Evolutionary conservation across 2,797 vertebrate species (phyloP).

Genomic region (Pithecia hirsuta): DNA sequence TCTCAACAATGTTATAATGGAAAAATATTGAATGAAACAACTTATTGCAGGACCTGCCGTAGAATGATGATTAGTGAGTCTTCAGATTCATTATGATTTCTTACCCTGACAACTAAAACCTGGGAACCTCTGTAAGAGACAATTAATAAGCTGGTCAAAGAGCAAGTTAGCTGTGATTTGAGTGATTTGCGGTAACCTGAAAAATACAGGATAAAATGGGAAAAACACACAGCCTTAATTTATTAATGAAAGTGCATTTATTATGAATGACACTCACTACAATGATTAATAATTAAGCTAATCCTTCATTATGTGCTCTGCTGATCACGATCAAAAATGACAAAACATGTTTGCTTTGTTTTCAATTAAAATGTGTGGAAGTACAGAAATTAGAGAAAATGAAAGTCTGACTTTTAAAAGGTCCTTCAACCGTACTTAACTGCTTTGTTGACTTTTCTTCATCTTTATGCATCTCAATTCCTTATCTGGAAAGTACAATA

Average conservation of each 20-base stretch:
- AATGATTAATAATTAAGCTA: not conserved
- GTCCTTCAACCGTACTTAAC: not conserved
- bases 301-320: not conserved
- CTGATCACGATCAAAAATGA: conserved; percentile 3
- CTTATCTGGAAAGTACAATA: not conserved
- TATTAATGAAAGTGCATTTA: not conserved
- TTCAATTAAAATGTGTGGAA: conserved; percentile 8
- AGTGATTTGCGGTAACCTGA: not conserved
- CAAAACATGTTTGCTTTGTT: not conserved
- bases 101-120: conserved; percentile 8
- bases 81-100: conserved; percentile 33
- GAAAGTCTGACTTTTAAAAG: conserved; percentile 1
- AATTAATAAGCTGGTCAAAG: conserved; percentile 2
- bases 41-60: not conserved
- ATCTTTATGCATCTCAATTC: not conserved
- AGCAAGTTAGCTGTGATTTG: not conserved
- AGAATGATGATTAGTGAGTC: conserved; percentile 20
- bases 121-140: not conserved
- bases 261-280: not conserved
- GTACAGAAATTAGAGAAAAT: not conserved
- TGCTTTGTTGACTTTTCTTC: not conserved
- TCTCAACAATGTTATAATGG: not conserved
- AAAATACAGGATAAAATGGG: not conserved
- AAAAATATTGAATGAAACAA: not conserved
- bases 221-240: not conserved